These are phyloP conservation scores for Cygnus olor DNA, from an alignment of 2,797 vertebrate genomes.

Conservation along the genomic window DNA sequence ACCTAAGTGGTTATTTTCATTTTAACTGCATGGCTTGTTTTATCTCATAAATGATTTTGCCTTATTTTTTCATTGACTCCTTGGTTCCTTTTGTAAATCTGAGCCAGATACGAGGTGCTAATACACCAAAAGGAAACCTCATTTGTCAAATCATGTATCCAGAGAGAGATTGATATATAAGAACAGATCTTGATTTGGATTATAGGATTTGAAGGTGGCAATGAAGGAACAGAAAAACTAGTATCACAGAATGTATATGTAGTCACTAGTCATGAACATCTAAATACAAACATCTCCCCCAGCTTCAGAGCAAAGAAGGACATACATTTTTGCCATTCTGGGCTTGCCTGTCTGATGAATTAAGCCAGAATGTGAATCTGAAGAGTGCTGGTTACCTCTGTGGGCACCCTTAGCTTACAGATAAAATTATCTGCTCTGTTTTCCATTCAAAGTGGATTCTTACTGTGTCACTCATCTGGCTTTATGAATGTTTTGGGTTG, in stretches of 20 bases:
- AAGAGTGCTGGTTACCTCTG: neutral
- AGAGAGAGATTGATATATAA: neutral
- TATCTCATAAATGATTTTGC: neutral
- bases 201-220: neutral
- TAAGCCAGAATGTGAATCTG: neutral
- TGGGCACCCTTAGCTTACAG: neutral
- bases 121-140: neutral
- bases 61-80: neutral
- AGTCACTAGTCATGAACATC: neutral
- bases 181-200: conserved; percentile 10
- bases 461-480: neutral
- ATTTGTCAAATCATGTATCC: neutral
- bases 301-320: neutral
- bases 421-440: neutral
- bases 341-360: neutral
- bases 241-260: neutral
- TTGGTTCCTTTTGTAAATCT: neutral
- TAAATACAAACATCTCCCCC: neutral
- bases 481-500: neutral
- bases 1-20: neutral
- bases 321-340: neutral
- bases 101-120: neutral
- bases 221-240: neutral
- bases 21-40: conserved; percentile 11
- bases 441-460: neutral